These are phyloP conservation scores for Euleptes europaea DNA, from an alignment of 2,113 vertebrate genomes.

Conservation along the genomic window DNA sequence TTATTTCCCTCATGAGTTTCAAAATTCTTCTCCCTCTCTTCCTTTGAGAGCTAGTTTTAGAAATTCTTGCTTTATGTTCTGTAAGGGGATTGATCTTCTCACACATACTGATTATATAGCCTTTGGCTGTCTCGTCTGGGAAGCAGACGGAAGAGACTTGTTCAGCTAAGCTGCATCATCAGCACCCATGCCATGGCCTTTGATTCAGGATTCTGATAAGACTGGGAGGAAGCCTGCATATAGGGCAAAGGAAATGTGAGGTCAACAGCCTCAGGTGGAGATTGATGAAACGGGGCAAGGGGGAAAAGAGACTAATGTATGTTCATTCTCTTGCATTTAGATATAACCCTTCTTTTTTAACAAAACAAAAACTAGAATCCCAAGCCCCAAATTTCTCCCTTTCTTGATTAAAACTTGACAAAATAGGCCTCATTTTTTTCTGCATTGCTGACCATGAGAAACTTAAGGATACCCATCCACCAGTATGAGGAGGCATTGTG, in stretches of 20 bases:
- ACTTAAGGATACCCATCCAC: neutral
- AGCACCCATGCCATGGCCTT: neutral
- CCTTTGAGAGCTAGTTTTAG: slow-evolving; percentile 26
- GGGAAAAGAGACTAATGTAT: neutral
- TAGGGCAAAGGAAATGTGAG: neutral
- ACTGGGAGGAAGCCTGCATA: rapidly evolving
- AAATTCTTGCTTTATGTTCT: neutral
- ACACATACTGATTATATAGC: neutral
- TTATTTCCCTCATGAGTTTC: slow-evolving; percentile 38
- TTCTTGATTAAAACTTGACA: neutral
- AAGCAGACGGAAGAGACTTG: rapidly evolving
- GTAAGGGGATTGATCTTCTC: slow-evolving; percentile 22
- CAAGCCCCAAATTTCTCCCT: neutral
- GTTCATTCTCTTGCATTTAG: neutral
- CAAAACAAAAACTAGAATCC: no score
- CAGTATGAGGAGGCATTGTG: no score
- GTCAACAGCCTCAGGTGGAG: neutral
- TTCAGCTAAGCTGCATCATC: slow-evolving; percentile 19
- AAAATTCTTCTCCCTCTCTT: neutral
- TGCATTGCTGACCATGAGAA: neutral
- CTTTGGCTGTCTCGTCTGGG: slow-evolving; percentile 13
- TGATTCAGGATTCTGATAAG: neutral
- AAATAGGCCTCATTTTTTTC: neutral
- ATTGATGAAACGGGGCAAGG: neutral
- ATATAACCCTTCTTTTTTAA: neutral